Percentiles rank a stretch among this genome's conserved stretches.
phyloP scores from a whole-genome alignment of 2,888 invertebrate species.

The Rhogogaster chlorosoma region DNA sequence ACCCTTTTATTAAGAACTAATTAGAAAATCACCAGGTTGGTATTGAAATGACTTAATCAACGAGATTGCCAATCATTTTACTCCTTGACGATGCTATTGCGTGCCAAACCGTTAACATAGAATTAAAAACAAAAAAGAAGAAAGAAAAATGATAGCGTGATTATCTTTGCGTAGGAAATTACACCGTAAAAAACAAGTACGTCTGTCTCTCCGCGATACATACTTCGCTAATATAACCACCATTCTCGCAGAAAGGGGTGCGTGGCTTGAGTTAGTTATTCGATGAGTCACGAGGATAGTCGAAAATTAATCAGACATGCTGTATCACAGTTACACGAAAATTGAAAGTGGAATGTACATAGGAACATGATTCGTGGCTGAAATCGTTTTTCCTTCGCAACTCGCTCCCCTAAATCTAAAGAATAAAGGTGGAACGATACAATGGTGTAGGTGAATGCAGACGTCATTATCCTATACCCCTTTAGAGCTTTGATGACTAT shows the following conservation, averaged over 20 bases:
- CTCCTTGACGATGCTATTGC: conserved; percentile 49
- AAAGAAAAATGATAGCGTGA: conserved; percentile 33
- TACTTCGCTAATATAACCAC: neutral
- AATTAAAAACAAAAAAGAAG: neutral
- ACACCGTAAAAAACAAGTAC: conserved; percentile 32
- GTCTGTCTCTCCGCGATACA: neutral
- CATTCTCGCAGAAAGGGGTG: conserved; percentile 31
- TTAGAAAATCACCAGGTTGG: conserved; percentile 61
- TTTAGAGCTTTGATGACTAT: neutral
- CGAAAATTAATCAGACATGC: conserved; percentile 31
- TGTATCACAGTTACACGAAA: neutral
- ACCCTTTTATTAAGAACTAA: conserved; percentile 56
- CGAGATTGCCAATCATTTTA: conserved; percentile 49
- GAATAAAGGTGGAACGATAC: neutral
- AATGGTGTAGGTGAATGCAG: neutral
- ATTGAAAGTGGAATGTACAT: conserved; percentile 10
- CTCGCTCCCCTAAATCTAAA: conserved; percentile 4
- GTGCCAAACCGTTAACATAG: conserved; percentile 29
- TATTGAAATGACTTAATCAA: conserved; percentile 47
- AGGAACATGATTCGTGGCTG: conserved; percentile 22
- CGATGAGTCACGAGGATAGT: conserved; percentile 32
- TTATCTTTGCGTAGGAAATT: conserved; percentile 40
- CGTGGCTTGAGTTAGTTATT: conserved; percentile 8
- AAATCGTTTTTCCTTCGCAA: neutral
- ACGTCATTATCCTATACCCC: conserved; percentile 2